Conservation (phyloP, 2,888 invertebrate genomes). For the Stegophylla sp. region DNA sequence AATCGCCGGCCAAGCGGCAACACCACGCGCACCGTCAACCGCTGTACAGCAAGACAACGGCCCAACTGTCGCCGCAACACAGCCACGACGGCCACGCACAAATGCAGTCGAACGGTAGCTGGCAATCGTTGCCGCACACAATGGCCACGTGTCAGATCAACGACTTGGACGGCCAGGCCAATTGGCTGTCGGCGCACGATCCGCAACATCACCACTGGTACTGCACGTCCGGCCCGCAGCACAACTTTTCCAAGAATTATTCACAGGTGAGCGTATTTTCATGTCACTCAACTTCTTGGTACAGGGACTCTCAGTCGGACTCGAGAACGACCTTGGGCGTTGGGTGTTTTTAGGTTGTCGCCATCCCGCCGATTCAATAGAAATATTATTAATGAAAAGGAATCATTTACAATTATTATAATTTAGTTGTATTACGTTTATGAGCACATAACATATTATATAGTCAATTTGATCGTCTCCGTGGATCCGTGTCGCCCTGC, state of each 20-base stretch:
- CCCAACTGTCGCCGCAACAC: slow-evolving; percentile 42
- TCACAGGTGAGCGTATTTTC: slow-evolving; percentile 43
- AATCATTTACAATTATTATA: no score
- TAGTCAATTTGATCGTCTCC: no score
- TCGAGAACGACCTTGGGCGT: no score
- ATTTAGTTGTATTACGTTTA: no score
- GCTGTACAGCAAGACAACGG: slow-evolving; percentile 31
- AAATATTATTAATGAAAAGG: no score
- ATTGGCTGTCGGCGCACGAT: slow-evolving; percentile 48
- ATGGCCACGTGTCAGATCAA: slow-evolving; percentile 75
- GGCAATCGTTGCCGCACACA: slow-evolving; percentile 72
- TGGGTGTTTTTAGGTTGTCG: no score
- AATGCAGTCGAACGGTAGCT: slow-evolving; percentile 63
- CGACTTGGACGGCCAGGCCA: slow-evolving; percentile 63
- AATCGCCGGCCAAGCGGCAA: slow-evolving; percentile 59
- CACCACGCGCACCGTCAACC: slow-evolving; percentile 51
- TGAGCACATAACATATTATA: no score
- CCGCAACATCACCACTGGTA: slow-evolving; percentile 54
- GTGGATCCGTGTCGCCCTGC: no score
- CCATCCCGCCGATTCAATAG: no score
- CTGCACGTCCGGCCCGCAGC: slow-evolving; percentile 50
- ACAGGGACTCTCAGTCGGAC: no score
- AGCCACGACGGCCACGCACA: slow-evolving; percentile 63
- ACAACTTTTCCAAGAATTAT: slow-evolving; percentile 57
- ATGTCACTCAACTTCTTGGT: background rate